These are phyloP conservation scores for Rhizoglyphus robini DNA, from an alignment of 1,140 invertebrate genomes.

Conservation along the genomic window DNA sequence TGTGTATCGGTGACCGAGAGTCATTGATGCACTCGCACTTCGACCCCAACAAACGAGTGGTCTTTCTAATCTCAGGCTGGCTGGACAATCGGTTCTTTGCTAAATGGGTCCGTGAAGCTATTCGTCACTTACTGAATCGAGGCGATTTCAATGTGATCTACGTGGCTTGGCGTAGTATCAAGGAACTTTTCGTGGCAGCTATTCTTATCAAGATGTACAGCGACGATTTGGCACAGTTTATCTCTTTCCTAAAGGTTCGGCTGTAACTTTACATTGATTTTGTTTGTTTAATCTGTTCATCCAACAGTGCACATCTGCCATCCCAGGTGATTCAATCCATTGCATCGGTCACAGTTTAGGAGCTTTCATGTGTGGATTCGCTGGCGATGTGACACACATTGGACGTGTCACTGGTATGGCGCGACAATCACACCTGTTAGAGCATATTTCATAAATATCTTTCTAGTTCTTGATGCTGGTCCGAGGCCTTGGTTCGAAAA, in stretches of 20 bases:
- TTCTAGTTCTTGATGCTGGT: slow-evolving; percentile 15
- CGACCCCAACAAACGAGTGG: slow-evolving; percentile 1
- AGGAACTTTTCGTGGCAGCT: slow-evolving; percentile 15
- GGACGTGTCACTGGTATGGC: neutral
- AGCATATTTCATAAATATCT: neutral
- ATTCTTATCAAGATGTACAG: slow-evolving; percentile 13
- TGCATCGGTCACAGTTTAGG: slow-evolving; percentile 15
- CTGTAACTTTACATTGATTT: neutral
- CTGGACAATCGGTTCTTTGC: slow-evolving; percentile 17
- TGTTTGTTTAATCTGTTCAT: neutral
- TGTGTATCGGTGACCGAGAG: neutral
- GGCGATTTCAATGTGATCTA: slow-evolving; percentile 15
- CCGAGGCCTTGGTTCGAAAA: slow-evolving; percentile 72
- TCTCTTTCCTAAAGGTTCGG: slow-evolving; percentile 15
- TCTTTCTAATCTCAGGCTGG: slow-evolving; percentile 13
- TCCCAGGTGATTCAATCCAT: slow-evolving; percentile 8
- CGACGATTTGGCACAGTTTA: slow-evolving; percentile 10
- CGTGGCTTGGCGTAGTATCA: slow-evolving; percentile 7
- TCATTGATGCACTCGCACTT: slow-evolving; percentile 1
- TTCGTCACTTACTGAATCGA: neutral
- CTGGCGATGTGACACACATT: slow-evolving; percentile 7
- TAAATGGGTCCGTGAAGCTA: slow-evolving; percentile 14
- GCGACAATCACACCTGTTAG: neutral
- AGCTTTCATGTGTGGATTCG: slow-evolving; percentile 11
- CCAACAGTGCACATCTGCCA: neutral